phyloP scores from a whole-genome alignment of 2,888 invertebrate genomes.

The Scaptomyza caliginosa region DNA sequence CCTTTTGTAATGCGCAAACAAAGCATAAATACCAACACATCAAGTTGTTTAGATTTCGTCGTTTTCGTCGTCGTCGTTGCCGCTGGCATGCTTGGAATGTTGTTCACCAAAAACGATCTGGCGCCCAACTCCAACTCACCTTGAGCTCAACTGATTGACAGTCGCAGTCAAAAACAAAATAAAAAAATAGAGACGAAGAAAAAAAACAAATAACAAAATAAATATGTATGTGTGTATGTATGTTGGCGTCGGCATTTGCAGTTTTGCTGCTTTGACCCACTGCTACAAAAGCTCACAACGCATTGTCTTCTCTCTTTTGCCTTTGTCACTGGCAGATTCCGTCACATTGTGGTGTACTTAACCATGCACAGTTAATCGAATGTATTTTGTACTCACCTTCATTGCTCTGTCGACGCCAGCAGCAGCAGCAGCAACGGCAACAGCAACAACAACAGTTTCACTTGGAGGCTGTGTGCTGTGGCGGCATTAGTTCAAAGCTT shows the following conservation, averaged over 20 bases:
- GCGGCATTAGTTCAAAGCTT: constrained; percentile 82
- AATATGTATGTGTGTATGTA: not conserved
- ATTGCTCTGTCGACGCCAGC: not conserved
- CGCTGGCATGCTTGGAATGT: constrained; percentile 65
- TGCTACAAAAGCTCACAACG: constrained; percentile 36
- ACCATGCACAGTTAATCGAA: constrained; percentile 33
- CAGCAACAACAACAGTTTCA: constrained; percentile 33
- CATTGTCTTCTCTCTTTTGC: not conserved
- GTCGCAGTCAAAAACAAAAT: constrained; percentile 44
- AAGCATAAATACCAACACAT: constrained; percentile 71
- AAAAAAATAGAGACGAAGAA: constrained; percentile 13
- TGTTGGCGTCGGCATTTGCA: constrained; percentile 15
- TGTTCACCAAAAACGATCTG: constrained; percentile 38
- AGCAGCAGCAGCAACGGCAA: constrained; percentile 4
- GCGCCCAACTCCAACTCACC: constrained; percentile 60
- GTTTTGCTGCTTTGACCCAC: constrained; percentile 56
- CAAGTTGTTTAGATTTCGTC: constrained; percentile 63
- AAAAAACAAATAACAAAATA: not conserved
- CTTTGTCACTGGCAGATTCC: constrained; percentile 31
- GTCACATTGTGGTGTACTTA: constrained; percentile 48
- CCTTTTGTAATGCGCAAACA: constrained; percentile 74
- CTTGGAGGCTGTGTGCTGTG: constrained; percentile 52
- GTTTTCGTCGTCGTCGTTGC: constrained; percentile 13
- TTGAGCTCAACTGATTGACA: constrained; percentile 47
- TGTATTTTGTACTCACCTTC: constrained; percentile 60